A percentile compares a stretch with the other conserved stretches of the same genome.
phyloP scores from a whole-genome alignment of 2,113 vertebrate species.

The Oreotragus oreotragus region DNA sequence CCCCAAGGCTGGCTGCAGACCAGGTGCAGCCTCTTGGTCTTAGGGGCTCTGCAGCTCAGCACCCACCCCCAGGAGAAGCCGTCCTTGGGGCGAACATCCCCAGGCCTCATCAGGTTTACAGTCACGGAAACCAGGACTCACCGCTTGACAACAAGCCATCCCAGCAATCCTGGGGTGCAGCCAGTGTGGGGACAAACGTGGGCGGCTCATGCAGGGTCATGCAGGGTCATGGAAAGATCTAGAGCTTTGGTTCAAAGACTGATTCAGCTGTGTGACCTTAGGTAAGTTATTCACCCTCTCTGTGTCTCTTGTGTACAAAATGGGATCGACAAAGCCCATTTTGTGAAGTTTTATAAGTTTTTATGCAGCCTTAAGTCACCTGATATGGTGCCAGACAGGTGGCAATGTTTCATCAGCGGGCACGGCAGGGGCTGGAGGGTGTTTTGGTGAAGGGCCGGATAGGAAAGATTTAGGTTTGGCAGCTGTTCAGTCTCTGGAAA shows the following conservation, averaged over 20 bases:
- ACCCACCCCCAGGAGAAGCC: neutral
- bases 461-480: neutral
- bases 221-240: neutral
- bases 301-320: neutral
- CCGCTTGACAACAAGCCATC: neutral
- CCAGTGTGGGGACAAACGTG: accelerated
- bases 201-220: neutral
- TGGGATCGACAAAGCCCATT: neutral
- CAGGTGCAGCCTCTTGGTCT: neutral
- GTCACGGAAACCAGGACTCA: neutral
- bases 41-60: neutral
- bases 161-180: neutral
- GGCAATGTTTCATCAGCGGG: too few relatives aligned
- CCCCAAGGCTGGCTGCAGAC: neutral
- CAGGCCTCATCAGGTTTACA: neutral
- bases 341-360: neutral
- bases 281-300: neutral
- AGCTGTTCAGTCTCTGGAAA: neutral
- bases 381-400: neutral
- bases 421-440: neutral
- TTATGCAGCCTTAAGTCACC: neutral
- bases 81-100: too few relatives aligned
- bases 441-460: neutral
- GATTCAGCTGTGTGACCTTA: neutral
- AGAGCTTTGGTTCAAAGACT: neutral